Base-by-base conservation (phyloP, 2,888 invertebrate species). In the Latheticus oryzae region DNA sequence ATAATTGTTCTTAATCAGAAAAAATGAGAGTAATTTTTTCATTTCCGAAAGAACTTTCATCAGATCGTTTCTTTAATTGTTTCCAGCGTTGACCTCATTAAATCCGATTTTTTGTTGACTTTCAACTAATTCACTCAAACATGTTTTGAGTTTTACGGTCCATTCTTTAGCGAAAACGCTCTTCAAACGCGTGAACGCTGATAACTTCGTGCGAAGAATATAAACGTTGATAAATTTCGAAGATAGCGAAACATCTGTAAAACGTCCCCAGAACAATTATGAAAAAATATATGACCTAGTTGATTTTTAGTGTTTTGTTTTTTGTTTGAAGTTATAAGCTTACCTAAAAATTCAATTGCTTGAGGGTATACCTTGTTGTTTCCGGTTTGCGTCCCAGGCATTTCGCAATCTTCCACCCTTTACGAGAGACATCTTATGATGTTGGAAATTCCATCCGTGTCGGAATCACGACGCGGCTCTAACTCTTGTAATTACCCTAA, bases 171-270 rank as follows among this genome's bases (percentile, higher is more conserved):
- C 30, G 45, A 30, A 60, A 62, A 60, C 48, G 47, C 33, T 42
- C 45, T 45, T 24, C 32, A 28, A 51, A 57, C 60, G 53, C 54
- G 35, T 61, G 38, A 58, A 61, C 48, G 52, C 52, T 58, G 51
- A 58, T 57, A 61, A 61, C 52, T 54, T 55, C 60, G 62, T 52
- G 43, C 53, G 54, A 42, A 30, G 61, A 62, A 62, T 59, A 43
- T 53, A 56, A 62, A 59, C 47, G 62, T 32, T 57, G 59, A 59
- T 62, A 53, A 59, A 62, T 55, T 56, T 43, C 17, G 45, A 33
- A 40, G 61, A 58, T 58, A 53, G n/a, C 9, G 38, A 17, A 47
- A 47, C 53, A 51, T 54, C 59, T 51, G 45, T 47, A 37, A 38
- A 50, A 16, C 26, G 54, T 54, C 54, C 37, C 13, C 26, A 17